Evolutionary conservation across 2,113 vertebrate species (phyloP).

Genomic region (Turnix velox): DNA sequence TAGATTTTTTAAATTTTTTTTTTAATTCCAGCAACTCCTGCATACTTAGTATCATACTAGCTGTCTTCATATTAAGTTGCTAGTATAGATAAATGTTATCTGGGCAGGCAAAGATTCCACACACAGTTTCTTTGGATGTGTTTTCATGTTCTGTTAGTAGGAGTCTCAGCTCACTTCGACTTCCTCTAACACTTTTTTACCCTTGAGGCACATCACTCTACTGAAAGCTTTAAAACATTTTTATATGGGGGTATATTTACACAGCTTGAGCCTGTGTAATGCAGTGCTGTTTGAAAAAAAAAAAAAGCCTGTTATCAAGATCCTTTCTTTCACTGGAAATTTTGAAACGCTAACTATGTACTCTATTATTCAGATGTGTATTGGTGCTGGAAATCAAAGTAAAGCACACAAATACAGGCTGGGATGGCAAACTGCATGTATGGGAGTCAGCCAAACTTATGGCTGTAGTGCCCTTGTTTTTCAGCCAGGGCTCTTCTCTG

Average conservation of each 20-base stretch:
- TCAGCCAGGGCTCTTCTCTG: background rate
- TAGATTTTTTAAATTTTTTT: background rate
- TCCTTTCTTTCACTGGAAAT: background rate
- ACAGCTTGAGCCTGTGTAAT: background rate
- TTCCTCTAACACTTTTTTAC: background rate
- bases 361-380: background rate
- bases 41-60: background rate
- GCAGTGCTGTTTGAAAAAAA: background rate
- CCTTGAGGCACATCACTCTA: background rate
- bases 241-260: background rate
- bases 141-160: background rate
- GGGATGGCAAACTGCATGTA: background rate
- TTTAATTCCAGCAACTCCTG: background rate
- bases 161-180: background rate
- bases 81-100: background rate
- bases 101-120: background rate
- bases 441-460: accelerated
- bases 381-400: background rate
- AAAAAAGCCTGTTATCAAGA: background rate
- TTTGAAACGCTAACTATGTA: background rate
- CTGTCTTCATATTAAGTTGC: background rate
- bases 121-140: background rate
- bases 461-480: background rate
- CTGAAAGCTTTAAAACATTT: background rate
- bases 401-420: background rate